Conservation (phyloP, 2,888 invertebrate species). For the Eugnorisma glareosa region DNA sequence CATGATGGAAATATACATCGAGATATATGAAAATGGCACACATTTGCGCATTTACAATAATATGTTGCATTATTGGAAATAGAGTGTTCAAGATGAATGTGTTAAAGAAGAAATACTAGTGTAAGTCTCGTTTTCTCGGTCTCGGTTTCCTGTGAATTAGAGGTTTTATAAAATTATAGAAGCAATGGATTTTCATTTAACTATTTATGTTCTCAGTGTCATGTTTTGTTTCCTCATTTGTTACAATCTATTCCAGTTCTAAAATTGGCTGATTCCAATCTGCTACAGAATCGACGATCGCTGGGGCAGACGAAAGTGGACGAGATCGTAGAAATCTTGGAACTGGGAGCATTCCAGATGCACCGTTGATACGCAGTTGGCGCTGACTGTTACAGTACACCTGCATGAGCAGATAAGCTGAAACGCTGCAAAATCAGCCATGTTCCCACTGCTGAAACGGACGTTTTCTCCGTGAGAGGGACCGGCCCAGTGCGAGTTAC, state of each 20-base stretch:
- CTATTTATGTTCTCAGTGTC: not conserved
- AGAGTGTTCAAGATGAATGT: not conserved
- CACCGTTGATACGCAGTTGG: no score
- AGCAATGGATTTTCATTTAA: not conserved
- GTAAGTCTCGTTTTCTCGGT: constrained; percentile 7
- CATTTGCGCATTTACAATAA: constrained; percentile 79
- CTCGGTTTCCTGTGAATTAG: not conserved
- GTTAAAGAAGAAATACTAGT: not conserved
- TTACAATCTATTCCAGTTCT: not conserved
- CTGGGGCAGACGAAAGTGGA: not conserved
- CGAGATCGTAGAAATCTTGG: not conserved
- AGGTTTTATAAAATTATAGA: not conserved
- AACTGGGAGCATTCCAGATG: not conserved
- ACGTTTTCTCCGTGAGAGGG: not conserved
- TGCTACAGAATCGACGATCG: not conserved
- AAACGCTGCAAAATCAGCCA: not conserved
- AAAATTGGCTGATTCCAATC: not conserved
- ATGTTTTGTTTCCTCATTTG: not conserved
- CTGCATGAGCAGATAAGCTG: not conserved
- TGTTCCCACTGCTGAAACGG: not conserved
- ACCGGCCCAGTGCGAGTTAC: not conserved
- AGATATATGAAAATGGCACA: constrained; percentile 82
- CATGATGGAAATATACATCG: constrained; percentile 83
- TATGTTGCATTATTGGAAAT: constrained; percentile 67
- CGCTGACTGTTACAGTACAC: not conserved